Evolutionary conservation across 2,888 invertebrate genomes (phyloP).

Genomic region (Gastracanthus pulcherrimus): DNA sequence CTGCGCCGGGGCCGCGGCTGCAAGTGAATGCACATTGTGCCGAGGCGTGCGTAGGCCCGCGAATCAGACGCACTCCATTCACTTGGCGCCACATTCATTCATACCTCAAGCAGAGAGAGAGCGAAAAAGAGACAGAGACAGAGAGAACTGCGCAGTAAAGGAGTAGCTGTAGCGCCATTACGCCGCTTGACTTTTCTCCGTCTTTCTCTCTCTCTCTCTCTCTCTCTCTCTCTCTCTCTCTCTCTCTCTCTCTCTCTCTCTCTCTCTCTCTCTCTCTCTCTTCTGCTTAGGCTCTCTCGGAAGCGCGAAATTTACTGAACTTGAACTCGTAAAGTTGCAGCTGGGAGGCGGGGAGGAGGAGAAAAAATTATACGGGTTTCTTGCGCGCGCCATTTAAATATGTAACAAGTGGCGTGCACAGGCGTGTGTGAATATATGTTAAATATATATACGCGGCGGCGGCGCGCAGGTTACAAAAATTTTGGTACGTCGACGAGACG

Average conservation of each 20-base stretch:
- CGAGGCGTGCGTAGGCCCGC: constrained; percentile 67
- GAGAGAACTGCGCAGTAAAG: constrained; percentile 4
- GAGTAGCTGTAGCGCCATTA: constrained; percentile 37
- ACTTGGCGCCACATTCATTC: constrained; percentile 78
- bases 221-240: not conserved
- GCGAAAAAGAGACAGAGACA: constrained; percentile 20
- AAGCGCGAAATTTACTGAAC: constrained; percentile 48
- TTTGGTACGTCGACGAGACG: too few species aligned
- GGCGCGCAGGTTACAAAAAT: too few species aligned
- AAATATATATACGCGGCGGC: too few species aligned
- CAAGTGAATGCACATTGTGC: constrained; percentile 58
- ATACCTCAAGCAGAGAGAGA: constrained; percentile 61
- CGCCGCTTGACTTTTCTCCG: constrained; percentile 24
- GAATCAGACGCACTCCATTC: constrained; percentile 76
- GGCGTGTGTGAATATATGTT: too few species aligned
- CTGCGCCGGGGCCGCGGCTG: too few species aligned
- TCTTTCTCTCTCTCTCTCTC: not conserved
- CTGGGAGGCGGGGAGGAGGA: not conserved
- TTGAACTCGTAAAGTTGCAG: constrained; percentile 48
- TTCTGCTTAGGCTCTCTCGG: not conserved
- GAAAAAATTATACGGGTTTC: too few species aligned
- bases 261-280: not conserved
- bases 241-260: not conserved
- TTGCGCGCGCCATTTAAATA: too few species aligned
- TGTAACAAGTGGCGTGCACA: too few species aligned